These are phyloP conservation scores for Falco concolor DNA, from an alignment of 2,797 vertebrate species.

Conservation along the genomic window DNA sequence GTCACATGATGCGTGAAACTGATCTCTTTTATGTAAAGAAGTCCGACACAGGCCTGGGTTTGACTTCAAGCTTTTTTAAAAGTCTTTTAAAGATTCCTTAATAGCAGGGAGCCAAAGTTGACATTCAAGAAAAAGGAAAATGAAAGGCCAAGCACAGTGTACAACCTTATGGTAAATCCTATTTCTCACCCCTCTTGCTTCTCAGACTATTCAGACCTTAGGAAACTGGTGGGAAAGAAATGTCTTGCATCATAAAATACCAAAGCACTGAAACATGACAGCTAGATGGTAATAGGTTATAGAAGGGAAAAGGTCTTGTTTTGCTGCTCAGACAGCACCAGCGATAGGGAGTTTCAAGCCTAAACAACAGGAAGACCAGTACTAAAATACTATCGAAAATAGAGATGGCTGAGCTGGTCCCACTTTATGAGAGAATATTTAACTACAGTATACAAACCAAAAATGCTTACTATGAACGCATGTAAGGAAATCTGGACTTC, in stretches of 20 bases:
- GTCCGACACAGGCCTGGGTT: neutral
- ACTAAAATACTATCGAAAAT: neutral
- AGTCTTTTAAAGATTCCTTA: neutral
- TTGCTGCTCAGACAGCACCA: neutral
- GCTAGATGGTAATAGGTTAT: neutral
- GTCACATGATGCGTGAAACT: accelerated
- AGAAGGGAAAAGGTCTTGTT: neutral
- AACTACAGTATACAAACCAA: neutral
- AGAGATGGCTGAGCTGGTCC: neutral
- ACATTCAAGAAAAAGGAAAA: neutral
- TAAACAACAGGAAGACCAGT: neutral
- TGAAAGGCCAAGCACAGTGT: neutral
- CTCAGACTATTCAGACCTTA: neutral
- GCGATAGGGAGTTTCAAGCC: neutral
- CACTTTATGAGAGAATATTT: neutral
- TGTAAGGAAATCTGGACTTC: constrained; percentile 84
- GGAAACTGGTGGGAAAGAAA: neutral
- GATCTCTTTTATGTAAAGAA: neutral
- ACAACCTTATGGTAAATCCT: neutral
- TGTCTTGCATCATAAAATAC: neutral
- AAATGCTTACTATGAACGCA: constrained; percentile 92
- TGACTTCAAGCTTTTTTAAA: neutral
- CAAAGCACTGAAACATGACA: neutral
- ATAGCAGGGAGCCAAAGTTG: neutral
- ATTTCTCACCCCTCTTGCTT: neutral